A percentile compares a stretch with the other conserved stretches of the same genome.
phyloP scores from a whole-genome alignment of 2,797 vertebrate species.

The Sebastiscus tertius region DNA sequence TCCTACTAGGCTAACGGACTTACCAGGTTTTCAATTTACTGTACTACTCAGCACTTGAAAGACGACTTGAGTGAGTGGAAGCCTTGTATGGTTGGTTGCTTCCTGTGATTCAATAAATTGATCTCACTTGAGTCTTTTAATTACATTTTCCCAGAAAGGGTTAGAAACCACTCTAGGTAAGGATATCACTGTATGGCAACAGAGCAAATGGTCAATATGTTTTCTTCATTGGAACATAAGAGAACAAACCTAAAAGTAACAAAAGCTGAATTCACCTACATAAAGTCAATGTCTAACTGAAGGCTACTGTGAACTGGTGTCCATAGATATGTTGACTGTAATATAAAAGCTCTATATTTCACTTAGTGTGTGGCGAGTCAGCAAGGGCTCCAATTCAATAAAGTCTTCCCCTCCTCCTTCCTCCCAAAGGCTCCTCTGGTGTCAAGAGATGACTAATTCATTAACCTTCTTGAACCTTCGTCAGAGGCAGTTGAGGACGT shows the following conservation, averaged over 20 bases:
- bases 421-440: constrained; percentile 18
- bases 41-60: constrained; percentile 44
- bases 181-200: not conserved
- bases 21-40: constrained; percentile 57
- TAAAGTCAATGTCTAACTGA: not conserved
- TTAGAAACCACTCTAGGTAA: not conserved
- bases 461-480: constrained; percentile 43
- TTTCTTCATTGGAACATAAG: not conserved
- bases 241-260: not conserved
- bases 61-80: not conserved
- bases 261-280: not conserved
- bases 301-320: not conserved
- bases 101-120: constrained; percentile 45
- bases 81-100: constrained; percentile 18
- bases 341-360: constrained; percentile 24
- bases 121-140: constrained; percentile 26
- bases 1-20: constrained; percentile 50
- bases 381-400: constrained; percentile 39
- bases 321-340: not conserved
- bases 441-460: constrained; percentile 46
- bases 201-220: not conserved
- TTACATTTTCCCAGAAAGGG: constrained; percentile 1
- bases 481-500: not conserved
- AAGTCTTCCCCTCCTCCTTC: not conserved
- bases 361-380: constrained; percentile 4